Base-by-base conservation (phyloP, 1,140 invertebrate species). In the Macrocentrus cingulum region DNA sequence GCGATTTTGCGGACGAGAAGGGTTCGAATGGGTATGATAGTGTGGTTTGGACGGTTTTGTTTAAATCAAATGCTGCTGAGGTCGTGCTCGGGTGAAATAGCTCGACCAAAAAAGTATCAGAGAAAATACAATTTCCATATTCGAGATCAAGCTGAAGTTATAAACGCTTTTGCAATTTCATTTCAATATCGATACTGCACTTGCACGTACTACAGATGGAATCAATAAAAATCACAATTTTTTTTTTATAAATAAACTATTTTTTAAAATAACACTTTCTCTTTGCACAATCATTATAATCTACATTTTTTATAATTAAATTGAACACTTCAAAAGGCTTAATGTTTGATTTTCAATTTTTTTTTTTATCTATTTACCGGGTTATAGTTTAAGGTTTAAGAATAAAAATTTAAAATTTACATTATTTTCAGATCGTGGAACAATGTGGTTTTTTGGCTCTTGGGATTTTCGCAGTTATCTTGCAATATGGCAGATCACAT, bases 1-100 rank as follows among this genome's bases (percentile, higher is more conserved):
- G 41, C 11, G 15, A 32, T 32, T 16, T 25, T 16, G 6, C 20
- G 50, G 18, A 45, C 52, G 16, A 41, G 48, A 64, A 56, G 37
- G 55, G 54, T 32, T 41, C 19, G 25, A 39, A 23, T 32, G 44
- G 49, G 56, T 60, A 56, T 64, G 34, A 8, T 22, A 29, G 41
- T 45, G 51, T 48, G 50, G 66, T 48, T 52, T 36, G 59, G 65
- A 66, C 62, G 62, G 62, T 61, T n/a, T 71, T 73, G 67, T 71
- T 74, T 73, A 72, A 75, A 72, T 73, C 68, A 71, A 74, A 74
- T 64, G 68, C 69, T 60, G 63, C 64, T 49, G 42, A 56, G 50
- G 53, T 52, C 48, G 62, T 50, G 6, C 46, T 32, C 25, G 13
- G 16, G 20, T 34, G 29, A 50, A n/a, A 39, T 4, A 39, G 36